phyloP scores from a whole-genome alignment of 2,888 invertebrate genomes.

The Archips crataeganus region DNA sequence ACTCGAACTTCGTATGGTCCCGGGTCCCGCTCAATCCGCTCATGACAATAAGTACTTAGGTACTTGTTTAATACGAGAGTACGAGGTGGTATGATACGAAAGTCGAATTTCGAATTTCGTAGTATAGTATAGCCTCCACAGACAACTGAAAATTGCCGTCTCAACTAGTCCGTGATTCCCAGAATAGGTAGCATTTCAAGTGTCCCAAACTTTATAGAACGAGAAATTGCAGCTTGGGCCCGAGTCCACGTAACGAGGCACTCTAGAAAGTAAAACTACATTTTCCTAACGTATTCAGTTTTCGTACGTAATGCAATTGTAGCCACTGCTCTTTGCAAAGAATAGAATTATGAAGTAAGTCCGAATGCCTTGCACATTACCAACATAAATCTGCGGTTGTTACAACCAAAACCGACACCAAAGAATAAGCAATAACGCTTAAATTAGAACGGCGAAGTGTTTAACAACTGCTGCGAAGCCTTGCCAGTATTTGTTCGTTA shows the following conservation, averaged over 20 bases:
- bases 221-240: conserved; percentile 7
- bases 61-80: too few relatives aligned
- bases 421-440: conserved; percentile 47
- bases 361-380: conserved; percentile 58
- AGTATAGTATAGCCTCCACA: too few relatives aligned
- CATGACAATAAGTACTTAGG: too few relatives aligned
- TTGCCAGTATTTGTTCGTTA: conserved; percentile 51
- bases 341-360: conserved; percentile 63
- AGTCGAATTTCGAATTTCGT: too few relatives aligned
- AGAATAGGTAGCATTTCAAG: conserved; percentile 20
- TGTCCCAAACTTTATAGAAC: conserved; percentile 20
- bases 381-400: conserved; percentile 39
- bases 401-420: conserved; percentile 44
- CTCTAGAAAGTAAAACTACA: conserved; percentile 50
- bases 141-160: conserved; percentile 1
- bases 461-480: conserved; percentile 46
- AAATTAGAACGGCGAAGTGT: conserved; percentile 49
- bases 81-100: too few relatives aligned
- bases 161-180: conserved; percentile 7
- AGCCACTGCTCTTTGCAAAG: conserved; percentile 50
- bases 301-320: conserved; percentile 50
- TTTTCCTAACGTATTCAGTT: conserved; percentile 45
- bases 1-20: too few relatives aligned
- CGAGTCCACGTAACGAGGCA: conserved; percentile 40
- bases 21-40: too few relatives aligned